Conservation (phyloP, 2,888 invertebrate genomes). For the Osedax fenrisi region DNA sequence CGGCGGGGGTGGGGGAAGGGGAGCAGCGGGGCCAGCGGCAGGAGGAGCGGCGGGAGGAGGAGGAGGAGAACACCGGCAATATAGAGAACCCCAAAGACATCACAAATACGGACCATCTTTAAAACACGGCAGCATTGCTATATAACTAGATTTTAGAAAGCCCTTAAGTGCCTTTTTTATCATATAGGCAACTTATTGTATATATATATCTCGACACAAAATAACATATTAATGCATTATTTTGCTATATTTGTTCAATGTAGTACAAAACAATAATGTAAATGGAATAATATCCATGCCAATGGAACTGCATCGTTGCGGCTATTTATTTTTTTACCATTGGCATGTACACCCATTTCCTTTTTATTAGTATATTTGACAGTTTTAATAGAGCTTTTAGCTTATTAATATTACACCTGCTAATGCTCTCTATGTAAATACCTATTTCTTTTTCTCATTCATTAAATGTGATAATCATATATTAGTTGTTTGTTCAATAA, state of each 20-base stretch:
- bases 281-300: neutral
- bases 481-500: no score
- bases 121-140: constrained; percentile 44
- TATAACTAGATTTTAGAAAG: constrained; percentile 33
- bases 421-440: neutral
- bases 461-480: neutral
- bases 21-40: neutral
- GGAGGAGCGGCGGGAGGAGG: neutral
- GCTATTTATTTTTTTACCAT: neutral
- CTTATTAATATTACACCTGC: neutral
- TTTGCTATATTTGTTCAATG: neutral
- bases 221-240: neutral
- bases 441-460: neutral
- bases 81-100: constrained; percentile 14
- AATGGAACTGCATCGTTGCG: no score
- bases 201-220: no score
- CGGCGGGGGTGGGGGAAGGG: neutral
- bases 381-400: no score
- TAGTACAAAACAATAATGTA: neutral
- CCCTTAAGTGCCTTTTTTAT: neutral
- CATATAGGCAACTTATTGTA: neutral
- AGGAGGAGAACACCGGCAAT: constrained; percentile 8
- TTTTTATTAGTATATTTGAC: no score
- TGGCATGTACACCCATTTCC: no score
- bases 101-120: constrained; percentile 36